A percentile compares a stretch with the other conserved stretches of the same genome.
These are phyloP conservation scores for Elaphurus davidianus DNA, from an alignment of 2,113 vertebrate genomes.

Conservation along the genomic window DNA sequence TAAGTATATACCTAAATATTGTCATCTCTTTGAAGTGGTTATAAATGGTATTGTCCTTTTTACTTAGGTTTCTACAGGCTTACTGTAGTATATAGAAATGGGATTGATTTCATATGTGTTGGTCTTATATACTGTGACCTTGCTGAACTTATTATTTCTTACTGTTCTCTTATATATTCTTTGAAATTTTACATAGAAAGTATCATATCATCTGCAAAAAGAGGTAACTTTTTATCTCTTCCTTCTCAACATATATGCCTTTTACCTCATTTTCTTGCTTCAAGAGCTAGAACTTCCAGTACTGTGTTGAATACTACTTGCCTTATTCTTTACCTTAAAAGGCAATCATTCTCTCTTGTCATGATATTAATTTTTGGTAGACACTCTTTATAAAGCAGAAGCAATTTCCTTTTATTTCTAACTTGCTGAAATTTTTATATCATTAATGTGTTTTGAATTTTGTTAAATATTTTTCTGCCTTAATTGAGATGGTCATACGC, in stretches of 20 bases:
- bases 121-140: background rate
- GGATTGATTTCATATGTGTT: background rate
- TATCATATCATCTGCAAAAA: background rate
- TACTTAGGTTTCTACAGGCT: background rate
- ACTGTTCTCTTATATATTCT: background rate
- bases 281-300: background rate
- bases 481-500: background rate
- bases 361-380: background rate
- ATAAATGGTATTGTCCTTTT: background rate
- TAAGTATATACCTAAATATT: background rate
- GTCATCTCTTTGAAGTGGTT: background rate
- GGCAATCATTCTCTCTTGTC: background rate
- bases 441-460: background rate
- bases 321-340: background rate
- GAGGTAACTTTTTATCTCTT: background rate
- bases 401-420: background rate
- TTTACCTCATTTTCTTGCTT: background rate
- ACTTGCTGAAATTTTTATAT: background rate
- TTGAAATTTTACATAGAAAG: background rate
- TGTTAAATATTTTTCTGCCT: background rate
- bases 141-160: background rate
- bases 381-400: background rate
- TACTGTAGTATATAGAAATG: background rate
- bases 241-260: background rate
- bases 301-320: background rate